phyloP scores from a whole-genome alignment of 2,113 vertebrate species.

The Ascaphus truei region DNA sequence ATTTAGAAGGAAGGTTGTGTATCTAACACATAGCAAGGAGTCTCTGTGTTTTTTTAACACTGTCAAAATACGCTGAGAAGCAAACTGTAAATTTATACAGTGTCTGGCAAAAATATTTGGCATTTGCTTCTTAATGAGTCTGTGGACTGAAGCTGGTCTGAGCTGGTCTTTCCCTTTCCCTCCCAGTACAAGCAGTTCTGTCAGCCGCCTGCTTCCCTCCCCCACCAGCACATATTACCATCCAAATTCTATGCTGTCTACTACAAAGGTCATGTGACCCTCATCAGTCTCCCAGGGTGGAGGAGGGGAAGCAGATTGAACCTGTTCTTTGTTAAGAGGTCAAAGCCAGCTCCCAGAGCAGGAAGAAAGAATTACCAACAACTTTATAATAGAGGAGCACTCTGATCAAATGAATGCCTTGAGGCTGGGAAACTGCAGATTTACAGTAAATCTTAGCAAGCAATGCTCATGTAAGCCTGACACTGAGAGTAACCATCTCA shows the following conservation, averaged over 20 bases:
- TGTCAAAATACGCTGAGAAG: constrained; percentile 43
- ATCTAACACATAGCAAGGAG: background rate
- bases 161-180: background rate
- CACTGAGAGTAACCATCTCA: background rate
- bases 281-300: constrained; percentile 64
- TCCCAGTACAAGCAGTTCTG: constrained; percentile 43
- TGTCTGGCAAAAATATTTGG: constrained; percentile 49
- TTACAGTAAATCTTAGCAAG: background rate
- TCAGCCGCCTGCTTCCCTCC: constrained; percentile 45
- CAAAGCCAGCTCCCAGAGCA: constrained; percentile 64
- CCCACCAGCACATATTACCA: constrained; percentile 57
- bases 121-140: constrained; percentile 42
- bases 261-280: constrained; percentile 81
- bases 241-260: constrained; percentile 68
- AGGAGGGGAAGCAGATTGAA: constrained; percentile 69
- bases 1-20: background rate
- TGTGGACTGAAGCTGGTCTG: constrained; percentile 30
- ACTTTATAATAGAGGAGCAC: constrained; percentile 59
- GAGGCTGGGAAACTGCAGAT: constrained; percentile 8
- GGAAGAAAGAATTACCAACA: constrained; percentile 62
- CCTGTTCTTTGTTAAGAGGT: constrained; percentile 88
- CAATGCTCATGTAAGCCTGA: background rate
- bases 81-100: constrained; percentile 52
- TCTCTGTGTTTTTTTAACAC: constrained; percentile 35
- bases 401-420: background rate